Conservation (phyloP, 1,140 invertebrate species). For the Drosophila takahashii region DNA sequence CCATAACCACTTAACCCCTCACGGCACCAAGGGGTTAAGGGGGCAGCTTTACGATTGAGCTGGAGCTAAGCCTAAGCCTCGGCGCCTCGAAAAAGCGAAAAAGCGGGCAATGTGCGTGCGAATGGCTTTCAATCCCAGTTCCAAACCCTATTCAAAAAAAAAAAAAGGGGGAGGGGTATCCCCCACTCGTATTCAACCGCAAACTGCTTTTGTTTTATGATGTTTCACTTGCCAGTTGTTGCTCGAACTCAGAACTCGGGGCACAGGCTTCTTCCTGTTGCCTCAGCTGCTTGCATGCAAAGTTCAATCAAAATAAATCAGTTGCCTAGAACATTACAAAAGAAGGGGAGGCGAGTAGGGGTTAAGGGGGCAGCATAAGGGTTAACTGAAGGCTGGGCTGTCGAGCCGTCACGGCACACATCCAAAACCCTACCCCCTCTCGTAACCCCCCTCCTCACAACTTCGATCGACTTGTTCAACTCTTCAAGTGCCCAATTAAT, state of each 20-base stretch:
- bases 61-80: conserved; percentile 42
- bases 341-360: not conserved
- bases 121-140: not conserved
- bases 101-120: conserved; percentile 5
- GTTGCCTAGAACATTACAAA: conserved; percentile 69
- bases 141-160: too few relatives aligned
- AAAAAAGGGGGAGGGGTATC: too few relatives aligned
- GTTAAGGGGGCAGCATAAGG: conserved; percentile 27
- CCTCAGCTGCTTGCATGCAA: conserved; percentile 68
- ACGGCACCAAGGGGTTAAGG: not conserved
- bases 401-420: conserved; percentile 53
- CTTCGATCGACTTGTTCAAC: conserved; percentile 32
- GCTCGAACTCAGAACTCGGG: conserved; percentile 18
- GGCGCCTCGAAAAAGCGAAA: conserved; percentile 42
- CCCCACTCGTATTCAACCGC: conserved; percentile 38
- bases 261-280: conserved; percentile 13
- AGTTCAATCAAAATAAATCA: conserved; percentile 82
- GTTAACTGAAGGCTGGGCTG: conserved; percentile 49
- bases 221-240: conserved; percentile 59
- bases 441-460: not conserved
- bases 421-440: not conserved
- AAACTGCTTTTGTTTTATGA: conserved; percentile 64
- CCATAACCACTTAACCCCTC: conserved; percentile 25
- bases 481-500: conserved; percentile 64
- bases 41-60: conserved; percentile 38